Conservation (phyloP, 2,113 vertebrate genomes). For the Cephalopterus ornatus region DNA sequence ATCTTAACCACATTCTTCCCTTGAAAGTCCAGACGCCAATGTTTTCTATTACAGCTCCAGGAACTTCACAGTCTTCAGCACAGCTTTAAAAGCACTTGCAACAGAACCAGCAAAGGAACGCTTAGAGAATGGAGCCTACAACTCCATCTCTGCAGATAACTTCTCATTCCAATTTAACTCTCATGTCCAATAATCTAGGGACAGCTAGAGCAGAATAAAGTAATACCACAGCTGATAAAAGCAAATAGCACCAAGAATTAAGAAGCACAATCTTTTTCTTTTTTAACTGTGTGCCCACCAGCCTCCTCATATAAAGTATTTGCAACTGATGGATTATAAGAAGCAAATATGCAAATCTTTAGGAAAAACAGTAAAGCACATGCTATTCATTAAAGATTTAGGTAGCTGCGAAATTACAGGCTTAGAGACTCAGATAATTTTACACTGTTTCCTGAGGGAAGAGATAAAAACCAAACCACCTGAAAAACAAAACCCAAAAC, state of each 20-base stretch:
- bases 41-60: slow-evolving; percentile 33
- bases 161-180: background rate
- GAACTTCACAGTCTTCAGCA: background rate
- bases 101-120: background rate
- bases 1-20: slow-evolving; percentile 40
- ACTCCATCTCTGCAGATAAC: background rate
- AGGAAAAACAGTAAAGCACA: background rate
- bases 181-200: background rate
- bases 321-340: background rate
- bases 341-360: background rate
- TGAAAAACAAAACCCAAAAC: background rate
- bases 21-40: background rate
- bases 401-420: background rate
- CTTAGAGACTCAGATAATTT: slow-evolving; percentile 1
- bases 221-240: background rate
- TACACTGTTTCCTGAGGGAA: background rate
- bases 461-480: background rate
- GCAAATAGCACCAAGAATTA: background rate
- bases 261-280: background rate
- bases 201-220: background rate
- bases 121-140: background rate
- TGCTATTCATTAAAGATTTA: background rate
- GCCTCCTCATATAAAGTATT: background rate
- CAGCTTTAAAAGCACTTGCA: background rate
- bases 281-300: background rate